Evolutionary conservation across 2,888 invertebrate species (phyloP).

Genomic region (Mystacides longicornis): DNA sequence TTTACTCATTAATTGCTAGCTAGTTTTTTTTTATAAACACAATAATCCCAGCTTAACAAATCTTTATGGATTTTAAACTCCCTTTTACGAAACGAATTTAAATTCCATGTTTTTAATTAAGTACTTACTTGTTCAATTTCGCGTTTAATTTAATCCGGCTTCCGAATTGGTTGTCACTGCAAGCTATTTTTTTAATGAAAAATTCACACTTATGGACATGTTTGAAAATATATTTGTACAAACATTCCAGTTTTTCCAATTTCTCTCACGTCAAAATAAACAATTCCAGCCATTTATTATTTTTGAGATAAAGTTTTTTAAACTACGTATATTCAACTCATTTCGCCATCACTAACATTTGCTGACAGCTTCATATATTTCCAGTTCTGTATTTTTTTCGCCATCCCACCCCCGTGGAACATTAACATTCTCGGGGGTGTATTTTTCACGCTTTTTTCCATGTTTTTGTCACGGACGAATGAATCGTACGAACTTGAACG

Average conservation of each 20-base stretch:
- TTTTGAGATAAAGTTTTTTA: not conserved
- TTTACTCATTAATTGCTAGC: too few species aligned
- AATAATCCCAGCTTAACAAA: too few species aligned
- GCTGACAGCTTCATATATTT: slow-evolving; percentile 3
- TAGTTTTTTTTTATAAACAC: too few species aligned
- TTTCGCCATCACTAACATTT: slow-evolving; percentile 1
- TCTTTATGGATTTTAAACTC: too few species aligned
- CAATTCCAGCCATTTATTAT: not conserved
- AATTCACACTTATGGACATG: not conserved
- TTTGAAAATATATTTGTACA: not conserved
- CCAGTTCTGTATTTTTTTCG: not conserved
- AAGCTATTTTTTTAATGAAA: too few species aligned
- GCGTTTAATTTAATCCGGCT: too few species aligned
- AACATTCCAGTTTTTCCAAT: too few species aligned
- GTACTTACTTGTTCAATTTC: too few species aligned
- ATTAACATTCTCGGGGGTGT: slow-evolving; percentile 7
- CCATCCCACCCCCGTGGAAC: not conserved
- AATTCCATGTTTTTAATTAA: too few species aligned
- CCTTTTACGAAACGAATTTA: too few species aligned
- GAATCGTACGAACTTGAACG: slow-evolving; percentile 12
- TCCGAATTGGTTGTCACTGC: too few species aligned
- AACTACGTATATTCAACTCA: not conserved
- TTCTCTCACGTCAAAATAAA: not conserved
- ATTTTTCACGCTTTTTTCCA: slow-evolving; percentile 17
- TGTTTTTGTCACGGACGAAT: slow-evolving; percentile 9